Conservation (phyloP, 2,888 invertebrate species). For the Leptura quadrifasciata region DNA sequence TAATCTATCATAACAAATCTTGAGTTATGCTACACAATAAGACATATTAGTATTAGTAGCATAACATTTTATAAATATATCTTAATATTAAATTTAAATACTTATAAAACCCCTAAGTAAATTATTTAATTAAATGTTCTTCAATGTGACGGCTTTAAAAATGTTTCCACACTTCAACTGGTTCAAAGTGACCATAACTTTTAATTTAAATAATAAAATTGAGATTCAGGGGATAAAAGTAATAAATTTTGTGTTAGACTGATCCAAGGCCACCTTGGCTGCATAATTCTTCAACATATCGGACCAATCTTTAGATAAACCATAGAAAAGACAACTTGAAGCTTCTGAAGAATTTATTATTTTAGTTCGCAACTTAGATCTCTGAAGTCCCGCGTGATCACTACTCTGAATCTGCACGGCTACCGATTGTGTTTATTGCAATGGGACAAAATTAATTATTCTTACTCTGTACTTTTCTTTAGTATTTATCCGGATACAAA, state of each 20-base stretch:
- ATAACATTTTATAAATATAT: neutral
- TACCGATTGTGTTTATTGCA: slow-evolving; percentile 40
- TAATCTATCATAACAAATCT: slow-evolving; percentile 15
- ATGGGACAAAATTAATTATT: slow-evolving; percentile 37
- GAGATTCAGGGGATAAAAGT: slow-evolving; percentile 67
- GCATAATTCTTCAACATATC: slow-evolving; percentile 69
- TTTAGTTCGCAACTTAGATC: slow-evolving; percentile 65
- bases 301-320: slow-evolving; percentile 69
- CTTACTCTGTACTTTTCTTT: slow-evolving; percentile 14
- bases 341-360: slow-evolving; percentile 69
- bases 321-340: slow-evolving; percentile 67
- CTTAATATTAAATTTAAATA: slow-evolving; percentile 19
- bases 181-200: slow-evolving; percentile 43
- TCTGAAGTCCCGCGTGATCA: slow-evolving; percentile 49
- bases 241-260: slow-evolving; percentile 69
- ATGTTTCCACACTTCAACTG: slow-evolving; percentile 14
- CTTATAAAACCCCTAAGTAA: slow-evolving; percentile 6
- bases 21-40: slow-evolving; percentile 6
- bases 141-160: neutral
- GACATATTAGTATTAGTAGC: slow-evolving; percentile 20
- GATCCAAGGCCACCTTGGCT: slow-evolving; percentile 68
- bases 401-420: slow-evolving; percentile 22
- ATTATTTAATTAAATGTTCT: slow-evolving; percentile 2
- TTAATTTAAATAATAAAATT: slow-evolving; percentile 67
- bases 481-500: too few relatives aligned